Evolutionary conservation across 2,113 vertebrate genomes (phyloP).

Genomic region (Hyaena hyaena): DNA sequence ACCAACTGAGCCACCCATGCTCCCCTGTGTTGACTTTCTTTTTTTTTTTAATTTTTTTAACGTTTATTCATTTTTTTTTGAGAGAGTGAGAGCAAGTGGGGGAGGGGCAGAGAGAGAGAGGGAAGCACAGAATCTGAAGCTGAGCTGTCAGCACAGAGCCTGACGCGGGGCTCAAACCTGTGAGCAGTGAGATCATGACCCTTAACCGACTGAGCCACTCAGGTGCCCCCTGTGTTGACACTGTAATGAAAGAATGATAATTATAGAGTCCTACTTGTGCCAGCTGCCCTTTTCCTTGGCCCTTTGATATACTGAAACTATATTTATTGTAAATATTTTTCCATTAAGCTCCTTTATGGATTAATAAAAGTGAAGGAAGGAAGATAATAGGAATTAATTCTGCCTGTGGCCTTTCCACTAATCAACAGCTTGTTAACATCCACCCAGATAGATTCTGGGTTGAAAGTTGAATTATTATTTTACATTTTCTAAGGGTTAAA

Average conservation of each 20-base stretch:
- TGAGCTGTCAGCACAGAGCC: too few species aligned
- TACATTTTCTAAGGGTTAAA: not conserved
- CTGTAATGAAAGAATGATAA: not conserved
- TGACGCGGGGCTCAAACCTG: too few species aligned
- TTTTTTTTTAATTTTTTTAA: too few species aligned
- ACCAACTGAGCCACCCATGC: too few species aligned
- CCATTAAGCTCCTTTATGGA: not conserved
- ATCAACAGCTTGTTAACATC: not conserved
- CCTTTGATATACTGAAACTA: not conserved
- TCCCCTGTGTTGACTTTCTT: slow-evolving; percentile 1
- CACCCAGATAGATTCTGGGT: not conserved
- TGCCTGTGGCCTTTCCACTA: not conserved
- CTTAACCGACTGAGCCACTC: too few species aligned
- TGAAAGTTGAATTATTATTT: slow-evolving; percentile 34
- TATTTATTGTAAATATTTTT: slow-evolving; percentile 48
- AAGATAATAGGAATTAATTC: slow-evolving; percentile 27
- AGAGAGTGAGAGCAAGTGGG: too few species aligned
- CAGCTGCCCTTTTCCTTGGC: slow-evolving; percentile 28
- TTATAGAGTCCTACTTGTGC: not conserved
- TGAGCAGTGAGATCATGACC: too few species aligned
- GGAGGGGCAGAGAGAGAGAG: too few species aligned
- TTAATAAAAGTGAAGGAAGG: slow-evolving; percentile 35
- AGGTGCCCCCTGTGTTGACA: not conserved
- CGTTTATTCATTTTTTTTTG: too few species aligned
- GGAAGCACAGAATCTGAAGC: too few species aligned